These are phyloP conservation scores for Syrphus vitripennis DNA, from an alignment of 2,888 invertebrate species.

Conservation along the genomic window DNA sequence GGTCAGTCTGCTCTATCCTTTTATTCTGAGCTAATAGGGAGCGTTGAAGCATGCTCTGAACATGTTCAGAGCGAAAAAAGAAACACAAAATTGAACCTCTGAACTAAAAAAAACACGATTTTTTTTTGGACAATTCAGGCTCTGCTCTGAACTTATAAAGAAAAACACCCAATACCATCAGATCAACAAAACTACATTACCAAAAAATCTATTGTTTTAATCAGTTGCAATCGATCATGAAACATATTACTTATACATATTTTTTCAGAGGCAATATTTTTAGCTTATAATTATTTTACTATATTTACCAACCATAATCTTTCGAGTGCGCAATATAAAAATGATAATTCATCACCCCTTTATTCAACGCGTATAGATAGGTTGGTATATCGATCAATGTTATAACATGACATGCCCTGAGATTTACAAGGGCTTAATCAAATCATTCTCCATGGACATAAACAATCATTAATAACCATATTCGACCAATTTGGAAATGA, in stretches of 20 bases:
- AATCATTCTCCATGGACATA: conserved; percentile 38
- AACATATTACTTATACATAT: no score
- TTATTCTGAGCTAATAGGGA: no score
- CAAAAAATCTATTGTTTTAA: no score
- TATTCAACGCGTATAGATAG: not conserved
- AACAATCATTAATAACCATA: conserved; percentile 64
- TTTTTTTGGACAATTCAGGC: no score
- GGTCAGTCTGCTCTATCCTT: no score
- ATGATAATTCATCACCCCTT: conserved; percentile 27
- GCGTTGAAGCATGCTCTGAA: no score
- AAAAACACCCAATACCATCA: no score
- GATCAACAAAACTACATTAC: no score
- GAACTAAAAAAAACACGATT: no score
- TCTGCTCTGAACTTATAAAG: no score
- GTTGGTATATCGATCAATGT: conserved; percentile 38
- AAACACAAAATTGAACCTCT: no score
- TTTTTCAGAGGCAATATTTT: not conserved
- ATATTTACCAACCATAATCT: not conserved
- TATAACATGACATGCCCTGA: conserved; percentile 52
- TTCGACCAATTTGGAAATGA: conserved; percentile 38
- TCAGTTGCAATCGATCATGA: not conserved
- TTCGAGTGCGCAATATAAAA: conserved; percentile 26
- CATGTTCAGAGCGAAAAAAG: no score
- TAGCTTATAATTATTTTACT: not conserved
- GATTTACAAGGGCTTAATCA: conserved; percentile 64